A percentile compares a stretch with the other conserved stretches of the same genome.
These are phyloP conservation scores for Pitangus sulphuratus DNA, from an alignment of 2,797 vertebrate genomes.

Conservation along the genomic window DNA sequence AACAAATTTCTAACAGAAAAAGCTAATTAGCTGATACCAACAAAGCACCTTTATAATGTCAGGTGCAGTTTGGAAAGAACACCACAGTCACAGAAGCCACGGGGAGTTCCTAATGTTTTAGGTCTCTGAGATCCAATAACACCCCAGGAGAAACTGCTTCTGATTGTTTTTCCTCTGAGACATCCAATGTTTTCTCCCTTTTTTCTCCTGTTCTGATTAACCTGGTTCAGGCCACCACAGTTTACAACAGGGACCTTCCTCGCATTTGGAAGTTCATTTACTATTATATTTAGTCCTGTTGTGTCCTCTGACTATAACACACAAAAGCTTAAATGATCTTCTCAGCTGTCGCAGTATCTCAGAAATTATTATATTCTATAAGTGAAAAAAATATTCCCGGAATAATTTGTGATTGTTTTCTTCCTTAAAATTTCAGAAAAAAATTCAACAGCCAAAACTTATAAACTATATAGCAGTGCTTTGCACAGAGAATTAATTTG, in stretches of 20 bases:
- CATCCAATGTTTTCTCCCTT: background rate
- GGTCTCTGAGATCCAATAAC: background rate
- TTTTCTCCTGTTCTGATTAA: background rate
- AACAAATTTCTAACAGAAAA: background rate
- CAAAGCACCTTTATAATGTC: background rate
- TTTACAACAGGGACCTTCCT: background rate
- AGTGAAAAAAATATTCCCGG: background rate
- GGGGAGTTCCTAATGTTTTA: background rate
- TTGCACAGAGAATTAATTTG: background rate
- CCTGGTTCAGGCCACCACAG: background rate
- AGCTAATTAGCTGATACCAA: background rate
- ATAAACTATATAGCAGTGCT: background rate
- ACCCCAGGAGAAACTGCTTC: background rate
- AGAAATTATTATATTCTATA: background rate
- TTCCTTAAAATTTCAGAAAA: background rate
- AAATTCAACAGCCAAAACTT: background rate
- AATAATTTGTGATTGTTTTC: background rate
- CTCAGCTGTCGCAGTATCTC: background rate
- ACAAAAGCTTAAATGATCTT: background rate
- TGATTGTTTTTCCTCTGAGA: background rate
- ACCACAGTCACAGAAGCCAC: background rate
- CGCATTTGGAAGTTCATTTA: background rate
- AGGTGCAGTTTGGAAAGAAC: fast-evolving
- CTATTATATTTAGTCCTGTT: background rate
- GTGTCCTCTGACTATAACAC: background rate